phyloP scores from a whole-genome alignment of 2,113 vertebrate genomes.

The Psittacula cyanocephala region DNA sequence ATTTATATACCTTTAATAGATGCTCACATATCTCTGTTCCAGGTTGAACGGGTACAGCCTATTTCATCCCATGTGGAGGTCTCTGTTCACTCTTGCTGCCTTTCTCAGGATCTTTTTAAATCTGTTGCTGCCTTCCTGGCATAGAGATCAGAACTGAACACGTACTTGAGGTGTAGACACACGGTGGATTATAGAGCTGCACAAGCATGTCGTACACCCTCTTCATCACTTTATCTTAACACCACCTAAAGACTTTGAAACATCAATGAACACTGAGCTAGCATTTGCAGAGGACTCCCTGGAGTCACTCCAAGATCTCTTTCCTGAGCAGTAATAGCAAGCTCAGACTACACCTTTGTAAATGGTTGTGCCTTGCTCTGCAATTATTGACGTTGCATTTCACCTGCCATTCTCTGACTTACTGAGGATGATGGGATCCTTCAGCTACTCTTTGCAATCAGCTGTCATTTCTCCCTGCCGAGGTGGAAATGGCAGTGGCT shows the following conservation, averaged over 20 bases:
- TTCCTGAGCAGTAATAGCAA: background rate
- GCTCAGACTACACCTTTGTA: background rate
- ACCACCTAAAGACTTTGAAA: background rate
- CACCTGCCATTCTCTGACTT: background rate
- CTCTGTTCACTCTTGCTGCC: background rate
- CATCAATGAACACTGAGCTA: background rate
- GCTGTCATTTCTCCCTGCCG: background rate
- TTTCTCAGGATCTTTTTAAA: background rate
- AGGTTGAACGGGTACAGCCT: background rate
- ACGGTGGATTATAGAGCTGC: background rate
- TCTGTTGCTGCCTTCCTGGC: background rate
- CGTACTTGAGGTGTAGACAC: fast-evolving
- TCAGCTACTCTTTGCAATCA: background rate
- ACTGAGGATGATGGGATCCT: background rate
- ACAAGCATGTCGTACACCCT: background rate
- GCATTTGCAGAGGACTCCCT: background rate
- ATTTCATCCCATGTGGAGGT: background rate
- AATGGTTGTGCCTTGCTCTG: background rate
- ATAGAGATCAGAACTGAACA: too few relatives aligned
- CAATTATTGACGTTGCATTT: background rate
- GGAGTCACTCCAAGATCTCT: background rate
- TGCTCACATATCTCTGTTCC: background rate
- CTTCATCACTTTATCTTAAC: background rate
- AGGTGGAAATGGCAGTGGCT: background rate
- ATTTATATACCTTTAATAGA: too few relatives aligned